These are phyloP conservation scores for Thaleichthys pacificus DNA, from an alignment of 2,797 vertebrate species.

Conservation along the genomic window DNA sequence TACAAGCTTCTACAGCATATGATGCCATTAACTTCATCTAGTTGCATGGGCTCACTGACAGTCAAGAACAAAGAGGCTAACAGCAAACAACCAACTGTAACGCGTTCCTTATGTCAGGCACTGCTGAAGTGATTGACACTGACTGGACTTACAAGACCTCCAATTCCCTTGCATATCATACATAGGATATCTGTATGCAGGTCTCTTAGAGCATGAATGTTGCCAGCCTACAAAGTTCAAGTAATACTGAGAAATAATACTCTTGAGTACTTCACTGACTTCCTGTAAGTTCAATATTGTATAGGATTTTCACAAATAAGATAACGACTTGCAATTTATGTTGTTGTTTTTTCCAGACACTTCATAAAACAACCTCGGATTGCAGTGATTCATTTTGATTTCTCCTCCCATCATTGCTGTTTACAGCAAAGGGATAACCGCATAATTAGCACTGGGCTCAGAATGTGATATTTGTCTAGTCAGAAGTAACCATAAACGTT, in stretches of 20 bases:
- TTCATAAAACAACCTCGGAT: conserved; percentile 33
- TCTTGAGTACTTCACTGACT: too few species aligned
- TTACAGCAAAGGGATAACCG: conserved; percentile 45
- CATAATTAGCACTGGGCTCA: conserved; percentile 56
- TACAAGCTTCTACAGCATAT: background rate
- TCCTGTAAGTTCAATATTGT: background rate
- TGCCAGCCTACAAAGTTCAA: background rate
- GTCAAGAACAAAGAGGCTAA: background rate
- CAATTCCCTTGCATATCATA: too few species aligned
- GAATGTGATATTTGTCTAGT: conserved; percentile 49
- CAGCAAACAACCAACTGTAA: background rate
- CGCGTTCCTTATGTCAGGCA: background rate
- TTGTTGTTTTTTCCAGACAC: conserved; percentile 12
- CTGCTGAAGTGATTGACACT: too few species aligned
- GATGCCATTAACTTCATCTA: background rate
- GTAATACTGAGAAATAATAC: background rate
- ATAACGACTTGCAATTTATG: background rate
- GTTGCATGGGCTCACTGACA: background rate
- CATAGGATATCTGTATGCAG: too few species aligned
- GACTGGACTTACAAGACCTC: too few species aligned
- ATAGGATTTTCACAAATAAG: background rate
- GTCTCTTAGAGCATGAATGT: background rate
- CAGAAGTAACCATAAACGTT: conserved; percentile 36
- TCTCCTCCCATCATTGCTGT: conserved; percentile 40
- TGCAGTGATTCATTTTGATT: conserved; percentile 47